Conservation (phyloP, 2,797 vertebrate species). For the Gallinago nigripennis region DNA sequence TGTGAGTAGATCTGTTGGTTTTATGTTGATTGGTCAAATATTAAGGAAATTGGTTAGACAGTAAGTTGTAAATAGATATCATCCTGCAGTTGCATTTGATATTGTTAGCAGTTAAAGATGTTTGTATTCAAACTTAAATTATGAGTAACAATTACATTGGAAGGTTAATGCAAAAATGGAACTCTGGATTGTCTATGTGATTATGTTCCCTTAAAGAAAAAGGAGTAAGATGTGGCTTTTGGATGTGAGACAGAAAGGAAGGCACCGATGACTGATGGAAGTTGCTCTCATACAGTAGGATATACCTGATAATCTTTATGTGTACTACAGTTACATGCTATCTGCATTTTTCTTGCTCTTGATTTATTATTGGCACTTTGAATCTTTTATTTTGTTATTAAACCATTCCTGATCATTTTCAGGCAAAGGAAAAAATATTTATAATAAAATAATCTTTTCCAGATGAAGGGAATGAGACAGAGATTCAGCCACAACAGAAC, state of each 20-base stretch:
- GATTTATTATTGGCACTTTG: neutral
- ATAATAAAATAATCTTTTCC: constrained; percentile 69
- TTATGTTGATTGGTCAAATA: neutral
- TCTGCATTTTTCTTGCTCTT: neutral
- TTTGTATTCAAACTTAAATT: neutral
- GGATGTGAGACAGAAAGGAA: neutral
- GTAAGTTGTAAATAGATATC: neutral
- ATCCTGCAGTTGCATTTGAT: neutral
- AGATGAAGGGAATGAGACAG: constrained; percentile 97
- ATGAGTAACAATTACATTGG: neutral
- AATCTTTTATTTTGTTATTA: neutral
- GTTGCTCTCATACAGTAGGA: neutral
- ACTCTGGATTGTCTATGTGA: neutral
- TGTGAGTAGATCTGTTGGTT: neutral
- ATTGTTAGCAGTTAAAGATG: neutral
- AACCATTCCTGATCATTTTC: neutral
- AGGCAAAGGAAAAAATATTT: neutral
- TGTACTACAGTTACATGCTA: neutral
- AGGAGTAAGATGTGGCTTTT: neutral
- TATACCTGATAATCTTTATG: neutral
- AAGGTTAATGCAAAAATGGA: neutral
- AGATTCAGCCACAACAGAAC: constrained; percentile 88
- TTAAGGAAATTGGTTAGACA: neutral
- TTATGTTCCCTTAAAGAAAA: neutral
- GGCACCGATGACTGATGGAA: neutral